Base-by-base conservation (phyloP, 35 echinoderm and acorn worm species). In the Lytechinus pictus region DNA sequence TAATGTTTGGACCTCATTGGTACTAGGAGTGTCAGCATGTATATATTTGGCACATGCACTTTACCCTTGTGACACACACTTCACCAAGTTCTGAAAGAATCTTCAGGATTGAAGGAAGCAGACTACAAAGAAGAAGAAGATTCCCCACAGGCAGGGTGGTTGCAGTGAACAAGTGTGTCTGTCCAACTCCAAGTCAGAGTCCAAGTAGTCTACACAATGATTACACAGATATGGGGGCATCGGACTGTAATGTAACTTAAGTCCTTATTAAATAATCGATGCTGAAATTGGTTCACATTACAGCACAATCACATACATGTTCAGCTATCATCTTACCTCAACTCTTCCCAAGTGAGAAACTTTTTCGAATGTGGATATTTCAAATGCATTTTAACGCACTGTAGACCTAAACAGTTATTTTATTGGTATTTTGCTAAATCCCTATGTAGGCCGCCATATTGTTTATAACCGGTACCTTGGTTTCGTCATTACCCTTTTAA, bases 291-390 rank as follows among this genome's bases (percentile, higher is more conserved):
- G 33, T 44, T 2, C 33, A 44, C 33, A 44, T 13, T 79, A n/a
- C 14, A 79, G 66, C 66, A 79, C 66, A 79, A 79, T 16, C 66
- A 24, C 1, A 79, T 79, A 19, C 16, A 7, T 19, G 6, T 79
- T 79, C 4, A 79, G 19, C 19, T 79, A 79, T n/a, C 29, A 90
- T 52, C 79, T 92, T 94, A 99, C 98, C 98, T 97, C 44, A 99
- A 88, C 72, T 99, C 98, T 52, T 99, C 96, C 98, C 98, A 99
- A 3, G 95, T 88, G 95, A 96, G 97, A 56, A 96, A 97, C 9
- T 95, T 66, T 14, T 95, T 93, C 53, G 94, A 94, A n/a, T 96
- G 95, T 12, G 98, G 97, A 96, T 95, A 99, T 93, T 96, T 97
- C 52, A 99, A 54, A 95, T 99, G 98, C 98, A 99, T 99, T 66